These are phyloP conservation scores for Drosophila cyrtoloma DNA, from an alignment of 2,888 invertebrate species.

Conservation along the genomic window DNA sequence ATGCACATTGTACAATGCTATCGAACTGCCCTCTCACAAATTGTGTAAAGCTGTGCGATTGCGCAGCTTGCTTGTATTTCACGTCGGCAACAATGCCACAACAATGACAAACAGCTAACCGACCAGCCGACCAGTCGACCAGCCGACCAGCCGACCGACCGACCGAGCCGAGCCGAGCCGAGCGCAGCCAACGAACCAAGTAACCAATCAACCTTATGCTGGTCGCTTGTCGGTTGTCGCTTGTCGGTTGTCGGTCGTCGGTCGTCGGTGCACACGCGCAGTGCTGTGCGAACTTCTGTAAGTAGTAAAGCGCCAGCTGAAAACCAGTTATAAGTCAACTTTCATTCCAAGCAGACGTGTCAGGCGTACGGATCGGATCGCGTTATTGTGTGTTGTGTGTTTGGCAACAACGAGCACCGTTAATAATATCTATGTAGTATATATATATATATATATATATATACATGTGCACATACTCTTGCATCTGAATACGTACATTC, in stretches of 20 bases:
- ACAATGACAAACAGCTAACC: slow-evolving; percentile 64
- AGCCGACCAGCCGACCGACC: slow-evolving; percentile 16
- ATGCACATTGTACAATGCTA: neutral
- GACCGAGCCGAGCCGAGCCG: slow-evolving; percentile 39
- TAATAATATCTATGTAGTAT: slow-evolving; percentile 31
- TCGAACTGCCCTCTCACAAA: slow-evolving; percentile 45
- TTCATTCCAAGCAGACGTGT: slow-evolving; percentile 84
- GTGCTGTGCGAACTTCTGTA: slow-evolving; percentile 60
- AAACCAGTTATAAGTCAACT: slow-evolving; percentile 85
- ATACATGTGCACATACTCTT: slow-evolving; percentile 13
- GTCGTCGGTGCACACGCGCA: slow-evolving; percentile 61
- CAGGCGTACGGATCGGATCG: slow-evolving; percentile 65
- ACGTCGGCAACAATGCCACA: slow-evolving; percentile 70
- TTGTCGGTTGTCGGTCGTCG: slow-evolving; percentile 8
- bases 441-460: slow-evolving; percentile 15
- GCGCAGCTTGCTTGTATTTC: slow-evolving; percentile 75
- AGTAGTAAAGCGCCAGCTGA: slow-evolving; percentile 53
- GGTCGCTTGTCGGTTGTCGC: slow-evolving; percentile 11
- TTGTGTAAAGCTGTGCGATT: slow-evolving; percentile 75
- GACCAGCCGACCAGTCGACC: slow-evolving; percentile 22
- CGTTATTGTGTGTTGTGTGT: slow-evolving; percentile 56
- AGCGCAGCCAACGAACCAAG: slow-evolving; percentile 33
- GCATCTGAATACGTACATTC: slow-evolving; percentile 21
- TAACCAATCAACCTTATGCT: slow-evolving; percentile 62
- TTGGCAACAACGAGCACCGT: slow-evolving; percentile 52